phyloP scores from a whole-genome alignment of 2,113 vertebrate species.

The Odocoileus hemionus region DNA sequence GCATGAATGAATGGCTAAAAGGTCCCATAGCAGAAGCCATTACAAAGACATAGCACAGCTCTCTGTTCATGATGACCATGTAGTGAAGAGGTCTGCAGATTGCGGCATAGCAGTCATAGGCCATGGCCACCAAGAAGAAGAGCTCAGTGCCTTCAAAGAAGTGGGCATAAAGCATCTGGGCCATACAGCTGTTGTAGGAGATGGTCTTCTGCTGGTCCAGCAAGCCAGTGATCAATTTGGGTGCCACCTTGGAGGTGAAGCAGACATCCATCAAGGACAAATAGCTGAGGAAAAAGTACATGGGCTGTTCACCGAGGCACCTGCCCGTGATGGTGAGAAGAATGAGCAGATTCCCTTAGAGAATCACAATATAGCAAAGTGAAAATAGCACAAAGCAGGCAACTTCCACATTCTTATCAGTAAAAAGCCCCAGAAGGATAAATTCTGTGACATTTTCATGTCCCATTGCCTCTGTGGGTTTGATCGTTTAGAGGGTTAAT shows the following conservation, averaged over 20 bases:
- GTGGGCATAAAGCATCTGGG: slow-evolving; percentile 45
- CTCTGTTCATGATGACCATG: slow-evolving; percentile 47
- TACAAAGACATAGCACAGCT: background rate
- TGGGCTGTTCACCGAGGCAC: slow-evolving; percentile 37
- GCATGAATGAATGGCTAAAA: slow-evolving; percentile 39
- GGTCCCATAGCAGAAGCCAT: background rate
- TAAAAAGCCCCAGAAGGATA: slow-evolving; percentile 35
- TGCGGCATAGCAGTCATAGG: slow-evolving; percentile 63
- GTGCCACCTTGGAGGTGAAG: slow-evolving; percentile 60
- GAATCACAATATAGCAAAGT: slow-evolving; percentile 45
- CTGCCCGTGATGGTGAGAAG: slow-evolving; percentile 51
- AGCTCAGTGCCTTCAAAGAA: slow-evolving; percentile 56
- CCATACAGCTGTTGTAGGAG: slow-evolving; percentile 27
- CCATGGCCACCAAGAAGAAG: slow-evolving; percentile 64
- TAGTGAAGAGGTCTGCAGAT: slow-evolving; percentile 69
- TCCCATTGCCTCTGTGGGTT: background rate
- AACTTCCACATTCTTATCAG: background rate
- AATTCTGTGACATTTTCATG: slow-evolving; percentile 52
- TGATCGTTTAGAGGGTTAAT: background rate
- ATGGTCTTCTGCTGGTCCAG: slow-evolving; percentile 1
- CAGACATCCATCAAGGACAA: slow-evolving; percentile 61
- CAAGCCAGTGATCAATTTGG: slow-evolving; percentile 11
- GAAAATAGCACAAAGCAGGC: background rate
- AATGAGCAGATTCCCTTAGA: slow-evolving; percentile 58
- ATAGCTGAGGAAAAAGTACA: slow-evolving; percentile 65